Base-by-base conservation (phyloP, 2,888 invertebrate genomes). In the Cryptophagus acutangulus region DNA sequence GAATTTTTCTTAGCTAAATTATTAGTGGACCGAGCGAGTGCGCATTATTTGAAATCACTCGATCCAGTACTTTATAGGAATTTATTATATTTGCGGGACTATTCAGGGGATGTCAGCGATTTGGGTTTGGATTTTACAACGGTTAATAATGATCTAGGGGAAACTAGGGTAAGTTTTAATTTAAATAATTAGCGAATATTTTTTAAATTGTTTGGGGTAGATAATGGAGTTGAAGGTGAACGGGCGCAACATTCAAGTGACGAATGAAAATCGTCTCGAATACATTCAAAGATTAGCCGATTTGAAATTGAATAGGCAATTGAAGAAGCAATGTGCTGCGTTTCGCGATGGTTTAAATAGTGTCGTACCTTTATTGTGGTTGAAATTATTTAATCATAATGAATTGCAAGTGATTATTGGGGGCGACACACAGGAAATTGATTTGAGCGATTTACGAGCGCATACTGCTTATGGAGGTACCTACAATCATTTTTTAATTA, bases 331-430 rank as follows among this genome's bases (percentile, higher is more conserved):
- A 61, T 91, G 92, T 59, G 76, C 76, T 36, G 90, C 92, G 16
- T 94, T 96, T 68, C 83, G 90, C 38, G 81, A 86, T 54, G 96
- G 96, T 0, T 74, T 99, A 40, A 84, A 87, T 34, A 89, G 91
- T 53, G 92, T 99, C 1, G 81, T 99, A 37, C 87, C 88, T 33
- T 75, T 90, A 13, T 85, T 91, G 51, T 97, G 96, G 94, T 73
- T 99, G 51, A 82, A 88, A 41, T 87, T 99, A 81, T 99, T 99
- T 72, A 87, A 85, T 58, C 81, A 92, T 59, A 84, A 89, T 49
- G 99, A 99, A 70, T 74, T 99, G 42, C 95, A 97, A 69, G 85
- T 92, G 40, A 77, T 99, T n/a, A 89, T 99, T 47, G 95, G 96
- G 0, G 97, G 97, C 0, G 92, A 94, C 0, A 88, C 87, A 58